Base-by-base conservation (phyloP, 2,888 invertebrate species). In the Hedychridium roseum region DNA sequence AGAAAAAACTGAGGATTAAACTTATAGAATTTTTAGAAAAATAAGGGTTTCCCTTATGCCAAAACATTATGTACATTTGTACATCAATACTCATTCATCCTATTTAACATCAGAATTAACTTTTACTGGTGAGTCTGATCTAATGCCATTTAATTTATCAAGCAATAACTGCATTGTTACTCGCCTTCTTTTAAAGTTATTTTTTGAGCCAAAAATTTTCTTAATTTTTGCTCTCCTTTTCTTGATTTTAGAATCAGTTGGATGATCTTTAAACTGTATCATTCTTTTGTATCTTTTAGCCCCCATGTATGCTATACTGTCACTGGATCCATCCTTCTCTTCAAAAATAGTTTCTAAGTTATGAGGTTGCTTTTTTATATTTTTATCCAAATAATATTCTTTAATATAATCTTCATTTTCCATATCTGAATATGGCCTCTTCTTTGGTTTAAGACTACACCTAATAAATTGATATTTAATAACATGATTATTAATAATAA, bases 301-400 rank as follows among this genome's bases (percentile, higher is more conserved):
- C 31, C 85, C 82, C 62, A 85, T 82, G 3, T 79, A 71, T n/a
- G 76, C 73, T 36, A 79, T 74, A 20, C 80, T 72, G 37, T 81
- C 81, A 55, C 71, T 77, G 50, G 64, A 78, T 34, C 75, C 79
- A 51, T 80, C 77, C 62, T 82, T 83, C 58, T 86, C 86, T 76
- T 86, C 86, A 66, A 82, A 85, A 66, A 86, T 86, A 1, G 86
- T 86, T 75, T 86, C 86, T 61, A 86, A 77, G 47, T 81, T 82
- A 62, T 83, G 83, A 38, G 83, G 79, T 27, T 79, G 57, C 32
- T 80, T 78, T 65, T 83, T 84, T 1, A 84, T 76, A 66, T 78
- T 83, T 68, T 83, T 85, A 61, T 85, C 84, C 27, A 84, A 78
- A 69, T 86, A 86, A 57, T 84, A 79, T 32, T 83, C 82, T 64